A percentile compares a stretch with the other conserved stretches of the same genome.
phyloP scores from a whole-genome alignment of 2,113 vertebrate genomes.

The Pyxicephalus adspersus region DNA sequence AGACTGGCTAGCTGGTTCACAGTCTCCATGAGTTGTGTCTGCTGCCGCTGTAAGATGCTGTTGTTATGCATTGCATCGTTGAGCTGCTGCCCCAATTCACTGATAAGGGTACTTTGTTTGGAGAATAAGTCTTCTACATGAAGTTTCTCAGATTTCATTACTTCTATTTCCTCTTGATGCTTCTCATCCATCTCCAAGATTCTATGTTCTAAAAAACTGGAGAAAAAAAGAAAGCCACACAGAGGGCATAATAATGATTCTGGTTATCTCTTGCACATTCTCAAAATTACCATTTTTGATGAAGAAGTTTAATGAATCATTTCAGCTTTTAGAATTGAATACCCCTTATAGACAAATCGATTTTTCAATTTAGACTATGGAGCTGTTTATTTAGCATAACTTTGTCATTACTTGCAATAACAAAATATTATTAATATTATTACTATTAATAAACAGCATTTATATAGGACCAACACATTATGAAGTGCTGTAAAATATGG shows the following conservation, averaged over 20 bases:
- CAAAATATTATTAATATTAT: too few species aligned
- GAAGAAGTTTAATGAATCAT: too few species aligned
- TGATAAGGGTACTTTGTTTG: conserved; percentile 70
- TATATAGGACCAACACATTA: too few species aligned
- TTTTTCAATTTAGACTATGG: too few species aligned
- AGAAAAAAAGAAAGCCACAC: not conserved
- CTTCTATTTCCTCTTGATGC: conserved; percentile 70
- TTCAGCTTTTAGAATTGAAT: too few species aligned
- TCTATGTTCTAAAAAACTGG: conserved; percentile 76
- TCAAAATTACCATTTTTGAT: too few species aligned
- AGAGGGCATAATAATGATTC: not conserved
- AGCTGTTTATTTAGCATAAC: too few species aligned
- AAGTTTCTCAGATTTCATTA: conserved; percentile 71
- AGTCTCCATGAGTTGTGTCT: conserved; percentile 70
- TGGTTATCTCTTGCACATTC: too few species aligned
- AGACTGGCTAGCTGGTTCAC: conserved; percentile 71
- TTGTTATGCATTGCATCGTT: conserved; percentile 71
- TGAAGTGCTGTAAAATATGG: too few species aligned
- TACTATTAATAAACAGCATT: too few species aligned
- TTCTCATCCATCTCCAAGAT: conserved; percentile 72
- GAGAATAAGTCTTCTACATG: conserved; percentile 74
- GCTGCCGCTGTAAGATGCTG: conserved; percentile 73
- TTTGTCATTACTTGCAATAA: too few species aligned
- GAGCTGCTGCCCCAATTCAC: conserved; percentile 73
- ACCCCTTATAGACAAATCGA: too few species aligned